Evolutionary conservation across 2,888 invertebrate genomes (phyloP).

Genomic region (Gastracanthus pulcherrimus): DNA sequence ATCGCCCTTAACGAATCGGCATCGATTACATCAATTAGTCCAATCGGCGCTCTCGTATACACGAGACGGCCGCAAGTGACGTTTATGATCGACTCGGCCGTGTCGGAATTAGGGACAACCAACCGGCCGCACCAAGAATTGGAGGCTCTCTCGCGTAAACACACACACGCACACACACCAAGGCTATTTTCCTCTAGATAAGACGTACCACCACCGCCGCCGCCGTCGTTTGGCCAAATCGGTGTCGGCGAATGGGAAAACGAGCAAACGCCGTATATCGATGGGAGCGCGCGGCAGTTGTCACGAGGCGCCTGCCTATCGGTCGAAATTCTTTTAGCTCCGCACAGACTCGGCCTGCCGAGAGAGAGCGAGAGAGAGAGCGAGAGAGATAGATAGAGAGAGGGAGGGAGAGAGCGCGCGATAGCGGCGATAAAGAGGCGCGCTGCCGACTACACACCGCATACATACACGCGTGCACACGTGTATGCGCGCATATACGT

Average conservation of each 20-base stretch:
- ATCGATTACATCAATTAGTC: conserved; percentile 40
- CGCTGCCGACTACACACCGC: no score
- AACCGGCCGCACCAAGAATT: no score
- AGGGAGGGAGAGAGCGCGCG: no score
- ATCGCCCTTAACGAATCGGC: conserved; percentile 10
- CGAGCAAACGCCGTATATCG: conserved; percentile 11
- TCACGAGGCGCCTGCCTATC: conserved; percentile 43
- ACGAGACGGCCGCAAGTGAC: neutral
- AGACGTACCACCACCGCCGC: neutral
- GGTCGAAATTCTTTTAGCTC: conserved; percentile 33
- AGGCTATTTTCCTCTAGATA: neutral
- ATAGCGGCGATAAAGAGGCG: no score
- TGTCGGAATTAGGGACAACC: no score
- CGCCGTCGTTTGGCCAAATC: neutral
- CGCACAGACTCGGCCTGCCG: neutral
- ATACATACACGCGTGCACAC: neutral
- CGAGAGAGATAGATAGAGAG: no score
- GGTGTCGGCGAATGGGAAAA: neutral
- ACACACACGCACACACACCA: no score
- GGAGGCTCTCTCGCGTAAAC: no score
- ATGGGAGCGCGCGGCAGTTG: conserved; percentile 33
- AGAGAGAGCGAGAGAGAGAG: neutral
- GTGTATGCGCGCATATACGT: neutral
- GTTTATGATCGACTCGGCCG: no score
- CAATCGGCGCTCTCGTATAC: no score